A percentile compares a stretch with the other conserved stretches of the same genome.
Conservation (phyloP, 1,140 invertebrate species). For the Diorhabda elongata region DNA sequence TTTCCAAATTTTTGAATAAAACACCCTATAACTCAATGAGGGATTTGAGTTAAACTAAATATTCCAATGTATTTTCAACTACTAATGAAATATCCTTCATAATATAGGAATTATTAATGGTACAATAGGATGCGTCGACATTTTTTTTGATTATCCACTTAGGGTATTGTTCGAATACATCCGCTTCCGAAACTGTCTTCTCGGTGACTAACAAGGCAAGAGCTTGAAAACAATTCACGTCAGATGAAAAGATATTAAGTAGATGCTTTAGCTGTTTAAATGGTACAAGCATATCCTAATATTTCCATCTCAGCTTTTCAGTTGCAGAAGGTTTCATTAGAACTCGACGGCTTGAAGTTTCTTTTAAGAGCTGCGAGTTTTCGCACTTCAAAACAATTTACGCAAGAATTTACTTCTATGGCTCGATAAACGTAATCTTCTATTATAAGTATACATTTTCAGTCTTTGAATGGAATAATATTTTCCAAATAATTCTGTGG, state of each 20-base stretch:
- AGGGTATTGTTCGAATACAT: not conserved
- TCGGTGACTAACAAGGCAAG: not conserved
- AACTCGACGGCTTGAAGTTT: slow-evolving; percentile 1
- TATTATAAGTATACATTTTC: too few relatives aligned
- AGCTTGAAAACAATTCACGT: not conserved
- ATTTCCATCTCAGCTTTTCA: not conserved
- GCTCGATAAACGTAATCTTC: not conserved
- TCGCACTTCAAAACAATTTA: not conserved
- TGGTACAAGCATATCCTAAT: slow-evolving; percentile 2
- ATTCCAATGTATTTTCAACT: too few relatives aligned
- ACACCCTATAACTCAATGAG: too few relatives aligned
- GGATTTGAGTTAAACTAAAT: too few relatives aligned
- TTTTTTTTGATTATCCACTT: too few relatives aligned
- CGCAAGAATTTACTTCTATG: not conserved
- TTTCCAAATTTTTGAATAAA: too few relatives aligned
- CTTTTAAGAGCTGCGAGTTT: not conserved
- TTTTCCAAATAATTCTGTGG: too few relatives aligned
- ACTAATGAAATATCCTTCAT: too few relatives aligned
- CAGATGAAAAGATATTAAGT: slow-evolving; percentile 1
- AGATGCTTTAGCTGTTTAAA: not conserved
- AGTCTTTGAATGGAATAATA: too few relatives aligned
- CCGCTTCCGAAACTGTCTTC: not conserved
- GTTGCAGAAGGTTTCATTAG: not conserved
- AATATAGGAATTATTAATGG: too few relatives aligned
- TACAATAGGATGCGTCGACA: too few relatives aligned